Evolutionary conservation across 1,140 invertebrate genomes (phyloP).

Genomic region (Hylyphantes graminicola): DNA sequence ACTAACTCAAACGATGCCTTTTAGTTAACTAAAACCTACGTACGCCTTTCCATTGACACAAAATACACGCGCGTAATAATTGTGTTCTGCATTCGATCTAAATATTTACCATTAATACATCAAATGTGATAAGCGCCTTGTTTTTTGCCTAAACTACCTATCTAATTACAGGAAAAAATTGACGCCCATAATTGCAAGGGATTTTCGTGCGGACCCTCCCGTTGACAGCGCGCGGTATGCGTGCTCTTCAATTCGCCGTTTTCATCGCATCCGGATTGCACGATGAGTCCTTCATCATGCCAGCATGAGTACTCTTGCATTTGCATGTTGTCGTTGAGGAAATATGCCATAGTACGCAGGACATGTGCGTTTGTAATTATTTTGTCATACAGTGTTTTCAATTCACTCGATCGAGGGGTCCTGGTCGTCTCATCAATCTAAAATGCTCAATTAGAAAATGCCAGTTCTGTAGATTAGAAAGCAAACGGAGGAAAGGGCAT

Average conservation of each 20-base stretch:
- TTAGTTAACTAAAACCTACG: too few relatives aligned
- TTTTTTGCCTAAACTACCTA: too few relatives aligned
- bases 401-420: slow-evolving; percentile 15
- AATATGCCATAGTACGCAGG: slow-evolving; percentile 33
- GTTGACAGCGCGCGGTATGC: slow-evolving; percentile 18
- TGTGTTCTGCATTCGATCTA: too few relatives aligned
- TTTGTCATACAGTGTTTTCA: slow-evolving; percentile 56
- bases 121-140: too few relatives aligned
- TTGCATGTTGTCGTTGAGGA: slow-evolving; percentile 47
- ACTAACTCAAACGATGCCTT: too few relatives aligned
- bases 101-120: too few relatives aligned
- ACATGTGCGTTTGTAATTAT: slow-evolving; percentile 51
- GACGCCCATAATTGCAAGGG: not conserved
- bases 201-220: not conserved
- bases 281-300: slow-evolving; percentile 40
- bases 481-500: not conserved
- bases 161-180: too few relatives aligned
- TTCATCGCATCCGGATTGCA: slow-evolving; percentile 38
- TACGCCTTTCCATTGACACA: too few relatives aligned
- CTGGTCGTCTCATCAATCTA: slow-evolving; percentile 41
- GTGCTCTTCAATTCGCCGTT: slow-evolving; percentile 8
- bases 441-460: slow-evolving; percentile 37
- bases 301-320: slow-evolving; percentile 51
- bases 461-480: not conserved
- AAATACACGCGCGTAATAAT: too few relatives aligned